These are phyloP conservation scores for Cossypha polioptera DNA, from an alignment of 2,797 vertebrate genomes.

Conservation along the genomic window DNA sequence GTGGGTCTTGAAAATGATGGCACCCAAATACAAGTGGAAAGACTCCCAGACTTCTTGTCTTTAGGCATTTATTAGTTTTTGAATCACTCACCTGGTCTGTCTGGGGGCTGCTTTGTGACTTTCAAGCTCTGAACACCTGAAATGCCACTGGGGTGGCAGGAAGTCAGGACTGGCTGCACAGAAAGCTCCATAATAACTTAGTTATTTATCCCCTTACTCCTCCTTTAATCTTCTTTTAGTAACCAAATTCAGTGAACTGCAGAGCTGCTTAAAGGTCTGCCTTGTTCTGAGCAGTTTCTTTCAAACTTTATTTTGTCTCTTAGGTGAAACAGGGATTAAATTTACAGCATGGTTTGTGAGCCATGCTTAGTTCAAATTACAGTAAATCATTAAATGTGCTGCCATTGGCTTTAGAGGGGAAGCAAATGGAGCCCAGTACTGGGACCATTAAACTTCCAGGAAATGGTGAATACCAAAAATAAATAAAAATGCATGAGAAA, in stretches of 20 bases:
- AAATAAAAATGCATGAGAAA: neutral
- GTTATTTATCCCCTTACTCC: neutral
- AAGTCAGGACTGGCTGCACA: neutral
- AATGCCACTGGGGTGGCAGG: neutral
- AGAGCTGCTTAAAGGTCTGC: neutral
- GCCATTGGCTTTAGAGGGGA: neutral
- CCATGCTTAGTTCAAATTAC: neutral
- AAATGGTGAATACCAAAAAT: neutral
- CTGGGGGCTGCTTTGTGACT: neutral
- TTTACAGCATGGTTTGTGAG: slow-evolving; percentile 21
- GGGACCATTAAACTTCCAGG: neutral
- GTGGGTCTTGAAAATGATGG: neutral
- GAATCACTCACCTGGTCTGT: neutral
- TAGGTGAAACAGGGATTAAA: neutral
- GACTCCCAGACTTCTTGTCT: neutral
- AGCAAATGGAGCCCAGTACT: neutral
- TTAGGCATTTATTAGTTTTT: neutral
- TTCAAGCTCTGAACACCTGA: neutral
- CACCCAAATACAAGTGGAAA: neutral
- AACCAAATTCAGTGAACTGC: neutral
- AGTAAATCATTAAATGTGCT: neutral
- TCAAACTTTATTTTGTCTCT: neutral
- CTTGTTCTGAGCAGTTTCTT: neutral
- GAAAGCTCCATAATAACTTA: neutral
- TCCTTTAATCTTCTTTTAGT: neutral